phyloP scores from a whole-genome alignment of 2,888 invertebrate species.

The Gandaritis pyraliata region DNA sequence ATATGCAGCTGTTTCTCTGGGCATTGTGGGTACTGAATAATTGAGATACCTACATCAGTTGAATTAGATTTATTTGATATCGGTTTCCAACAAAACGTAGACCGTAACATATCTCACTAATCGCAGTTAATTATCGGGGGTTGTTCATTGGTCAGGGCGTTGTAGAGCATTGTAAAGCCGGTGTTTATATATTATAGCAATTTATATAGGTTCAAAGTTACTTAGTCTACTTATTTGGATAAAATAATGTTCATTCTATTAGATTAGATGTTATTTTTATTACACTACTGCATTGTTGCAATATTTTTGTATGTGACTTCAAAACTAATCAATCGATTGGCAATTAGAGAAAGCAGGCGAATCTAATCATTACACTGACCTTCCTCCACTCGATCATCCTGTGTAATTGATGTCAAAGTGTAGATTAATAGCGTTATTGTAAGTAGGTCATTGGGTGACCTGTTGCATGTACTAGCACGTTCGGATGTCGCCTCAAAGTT shows the following conservation, averaged over 20 bases:
- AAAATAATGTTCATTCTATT: no score
- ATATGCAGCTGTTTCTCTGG: slow-evolving; percentile 20
- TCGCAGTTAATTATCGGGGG: no score
- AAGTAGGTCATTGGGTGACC: slow-evolving; percentile 69
- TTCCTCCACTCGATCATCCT: slow-evolving; percentile 33
- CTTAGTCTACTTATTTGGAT: no score
- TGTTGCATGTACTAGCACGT: slow-evolving; percentile 65
- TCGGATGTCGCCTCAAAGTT: slow-evolving; percentile 35
- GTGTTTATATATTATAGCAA: no score
- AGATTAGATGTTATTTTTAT: no score
- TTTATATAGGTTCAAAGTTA: no score
- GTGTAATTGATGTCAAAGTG: slow-evolving; percentile 42
- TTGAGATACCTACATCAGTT: slow-evolving; percentile 7
- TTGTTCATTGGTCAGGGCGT: no score
- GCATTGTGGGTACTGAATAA: no score
- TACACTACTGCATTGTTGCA: background rate
- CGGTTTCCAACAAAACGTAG: no score
- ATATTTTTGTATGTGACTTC: background rate
- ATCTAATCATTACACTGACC: slow-evolving; percentile 32
- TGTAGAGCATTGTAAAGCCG: no score
- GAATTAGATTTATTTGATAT: slow-evolving; percentile 8
- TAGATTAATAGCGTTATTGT: slow-evolving; percentile 49
- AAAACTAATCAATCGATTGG: slow-evolving; percentile 12
- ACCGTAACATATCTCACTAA: no score
- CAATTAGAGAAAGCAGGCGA: slow-evolving; percentile 16